Evolutionary conservation across 2,888 invertebrate genomes (phyloP), one percentile per base, ranked within the genome.

Genomic region (Azorinus chamasolen): DNA sequence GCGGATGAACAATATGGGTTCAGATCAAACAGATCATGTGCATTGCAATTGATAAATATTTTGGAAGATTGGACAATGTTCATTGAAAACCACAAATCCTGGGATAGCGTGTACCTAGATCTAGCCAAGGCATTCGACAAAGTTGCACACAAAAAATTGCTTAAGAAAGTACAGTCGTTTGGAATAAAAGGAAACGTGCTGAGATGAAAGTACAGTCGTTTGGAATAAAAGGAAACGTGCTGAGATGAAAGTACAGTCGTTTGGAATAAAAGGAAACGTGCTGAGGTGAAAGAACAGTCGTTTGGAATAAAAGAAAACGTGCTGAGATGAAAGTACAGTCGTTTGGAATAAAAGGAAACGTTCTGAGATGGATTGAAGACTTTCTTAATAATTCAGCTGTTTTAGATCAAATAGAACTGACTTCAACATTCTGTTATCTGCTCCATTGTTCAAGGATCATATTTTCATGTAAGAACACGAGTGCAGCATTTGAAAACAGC

Each of bases 111-210:
- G 14, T 53, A 64, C 20, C 24, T 64, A 10, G 72, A 64, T 18
- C 25, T 72, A 25, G 72, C 64, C 14, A 72, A 72, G 25, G 58
- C 64, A 8, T 48, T 65, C 46, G 62, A 62, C 27, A 69, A 61
- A 24, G 69, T 62, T 43, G 18, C 55, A 2, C 61, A 69, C 22
- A 16, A 37, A 54, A 41, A 37, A 25, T 25, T 69, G 37, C 10
- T 43, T 20, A 24, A 51, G 10, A 63, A 63, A n/a, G 16, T 62
- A 39, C n/a, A 6, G 14, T 48, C 48, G 3, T 61, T 27, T 32
- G 59, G 62, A 39, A 62, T 69, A 16, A 46, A 50, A 16, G 59
- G 59, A 1, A n/a, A 12, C 18, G 32, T 61, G 16, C n/a, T 68
- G 37, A 27, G 2, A 45, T 68, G 54, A 55, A 41, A 55, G 3